Percentiles rank a stretch among this genome's conserved stretches.
Evolutionary conservation across 2,113 vertebrate genomes (phyloP).

Genomic region (Cynopterus brachyotis): DNA sequence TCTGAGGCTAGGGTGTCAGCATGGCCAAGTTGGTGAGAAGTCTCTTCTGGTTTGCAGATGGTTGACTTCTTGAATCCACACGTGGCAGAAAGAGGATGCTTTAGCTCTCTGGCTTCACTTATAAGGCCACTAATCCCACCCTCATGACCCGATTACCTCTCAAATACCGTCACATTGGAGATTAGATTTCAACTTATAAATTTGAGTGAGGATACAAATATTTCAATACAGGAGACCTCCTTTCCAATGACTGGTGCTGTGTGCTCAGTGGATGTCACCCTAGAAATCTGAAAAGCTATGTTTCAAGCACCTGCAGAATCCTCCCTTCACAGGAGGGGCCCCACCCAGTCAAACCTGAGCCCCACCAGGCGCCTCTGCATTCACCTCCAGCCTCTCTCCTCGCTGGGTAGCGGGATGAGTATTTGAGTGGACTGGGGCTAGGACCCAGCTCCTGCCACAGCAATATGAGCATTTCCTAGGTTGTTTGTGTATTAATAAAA

Average conservation of each 20-base stretch:
- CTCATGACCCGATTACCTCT: background rate
- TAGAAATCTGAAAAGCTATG: background rate
- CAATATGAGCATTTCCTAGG: background rate
- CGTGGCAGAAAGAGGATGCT: background rate
- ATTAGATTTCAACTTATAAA: background rate
- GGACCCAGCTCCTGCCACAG: background rate
- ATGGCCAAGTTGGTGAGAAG: background rate
- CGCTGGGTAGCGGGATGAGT: fast-evolving
- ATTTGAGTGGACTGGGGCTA: fast-evolving
- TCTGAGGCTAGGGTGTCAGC: background rate
- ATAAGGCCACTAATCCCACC: background rate
- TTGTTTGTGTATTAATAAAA: background rate
- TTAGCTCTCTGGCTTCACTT: background rate
- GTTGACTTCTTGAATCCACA: background rate
- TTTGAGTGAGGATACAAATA: background rate
- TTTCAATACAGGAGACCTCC: background rate
- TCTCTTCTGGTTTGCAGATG: background rate
- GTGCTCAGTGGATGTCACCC: background rate
- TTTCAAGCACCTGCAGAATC: background rate
- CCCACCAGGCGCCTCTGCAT: too few species aligned
- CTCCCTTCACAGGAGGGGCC: background rate
- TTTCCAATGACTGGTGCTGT: background rate
- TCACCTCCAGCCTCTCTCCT: background rate
- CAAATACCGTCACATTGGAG: background rate
- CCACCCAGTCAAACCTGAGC: background rate